Evolutionary conservation across 2,113 vertebrate species (phyloP), one percentile per base, ranked within the genome.

Genomic region (Tonatia bakeri): DNA sequence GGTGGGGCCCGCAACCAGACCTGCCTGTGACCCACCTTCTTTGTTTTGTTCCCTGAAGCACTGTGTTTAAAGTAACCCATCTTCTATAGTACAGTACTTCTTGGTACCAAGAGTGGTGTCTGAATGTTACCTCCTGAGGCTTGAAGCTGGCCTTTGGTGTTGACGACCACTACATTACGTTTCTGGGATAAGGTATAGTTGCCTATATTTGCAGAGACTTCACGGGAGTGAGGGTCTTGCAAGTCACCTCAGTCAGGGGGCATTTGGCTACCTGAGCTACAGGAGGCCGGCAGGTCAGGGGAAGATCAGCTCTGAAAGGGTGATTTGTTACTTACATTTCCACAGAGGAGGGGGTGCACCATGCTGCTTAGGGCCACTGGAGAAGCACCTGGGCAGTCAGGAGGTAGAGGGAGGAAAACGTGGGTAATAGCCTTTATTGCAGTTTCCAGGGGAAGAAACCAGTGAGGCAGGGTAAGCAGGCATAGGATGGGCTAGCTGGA

Each of bases 321-420:
- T 4, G 13, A 38, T 22, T 87, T 31, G 31, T 43, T 13, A 31
- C 52, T 40, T 56, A 45, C 7, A 20, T 40, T 33, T 45, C 3
- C 33, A 28, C 36, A 38, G 47, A 24, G 38, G 26, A 40, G 6
- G 31, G 22, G 38, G 2, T 15, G 9, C 14, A 5, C 19, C 24
- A 2, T 26, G 19, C 45, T 16, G 28, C 10, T 1, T 4, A 47
- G 59, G 26, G 15, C 65, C 4, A 0, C 7, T 3, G 0, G 65
- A 16, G 17, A 54, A 43, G 20, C 36, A 28, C 50, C 7, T 5
- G 92, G 1, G 43, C 64, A 7, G 17, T 11, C 52, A 72, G 31
- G 52, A 61, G 43, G 17, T n/a, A 40, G 14, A 36, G 16, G 15
- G 9, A 4, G 12, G 26, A 14, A 61, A 38, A 56, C 36, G 2